Evolutionary conservation across 2,888 invertebrate genomes (phyloP), one percentile per base, ranked within the genome.

Genomic region (Ptilodon capucinus): DNA sequence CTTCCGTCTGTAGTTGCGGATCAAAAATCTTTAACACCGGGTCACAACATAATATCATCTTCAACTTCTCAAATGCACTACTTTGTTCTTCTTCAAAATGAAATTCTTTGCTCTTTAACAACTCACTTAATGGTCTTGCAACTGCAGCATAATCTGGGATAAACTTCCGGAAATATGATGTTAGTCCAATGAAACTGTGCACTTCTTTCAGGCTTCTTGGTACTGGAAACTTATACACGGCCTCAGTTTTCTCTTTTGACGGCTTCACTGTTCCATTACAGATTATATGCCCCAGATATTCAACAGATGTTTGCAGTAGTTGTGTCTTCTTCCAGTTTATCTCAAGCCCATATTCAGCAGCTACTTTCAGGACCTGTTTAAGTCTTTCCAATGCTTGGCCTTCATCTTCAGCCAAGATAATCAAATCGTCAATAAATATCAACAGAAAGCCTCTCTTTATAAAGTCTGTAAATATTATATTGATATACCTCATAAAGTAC

Each of bases 271-370:
- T 48, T 23, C 47, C 42, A 17, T 60, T 47, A 0, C 32, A 0
- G 17, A 68, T 51, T 1, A 60, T 46, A 28, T 65, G 54, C 6
- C 69, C 71, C 0, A 70, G 34, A 50, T 70, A 69, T 45, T 68
- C 50, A 4, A 51, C 40, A 17, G 39, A 47, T 42, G 39, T 57
- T 28, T 68, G 53, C 18, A 79, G 13, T 46, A 83, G 72, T n/a
- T 76, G 64, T 43, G 75, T 77, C 54, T 81, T 80, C 21, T 71
- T 70, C 61, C 57, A 69, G 21, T 78, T 78, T 36, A 64, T n/a
- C 48, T 40, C 16, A 66, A 66, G 23, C 60, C 74, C 47, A 52
- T 44, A 63, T 64, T 65, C 48, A 51, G 53, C 39, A 34, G 68
- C 48, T 60, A 48, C 57, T 28, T 60, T 21, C 1, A 65, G 28